Conservation (phyloP, 1,140 invertebrate species). For the Monomorium pharaonis region DNA sequence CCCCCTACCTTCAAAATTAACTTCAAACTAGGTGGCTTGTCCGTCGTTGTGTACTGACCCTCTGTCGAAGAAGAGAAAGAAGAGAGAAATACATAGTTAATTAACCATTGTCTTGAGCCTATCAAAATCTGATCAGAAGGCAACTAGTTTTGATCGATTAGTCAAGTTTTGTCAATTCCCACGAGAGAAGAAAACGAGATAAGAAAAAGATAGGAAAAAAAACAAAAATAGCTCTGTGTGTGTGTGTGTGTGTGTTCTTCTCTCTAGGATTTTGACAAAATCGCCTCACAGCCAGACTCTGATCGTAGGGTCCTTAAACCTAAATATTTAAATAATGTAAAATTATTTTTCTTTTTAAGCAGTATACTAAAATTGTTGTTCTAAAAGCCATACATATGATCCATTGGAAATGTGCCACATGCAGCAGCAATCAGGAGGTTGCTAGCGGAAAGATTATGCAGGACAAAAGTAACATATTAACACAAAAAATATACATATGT, state of each 20-base stretch:
- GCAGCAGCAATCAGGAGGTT: constrained; percentile 70
- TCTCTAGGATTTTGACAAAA: no score
- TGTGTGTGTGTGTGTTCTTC: no score
- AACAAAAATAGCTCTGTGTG: no score
- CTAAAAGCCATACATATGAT: constrained; percentile 70
- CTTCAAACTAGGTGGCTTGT: constrained; percentile 89
- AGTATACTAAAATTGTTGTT: constrained; percentile 45
- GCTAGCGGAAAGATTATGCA: constrained; percentile 68
- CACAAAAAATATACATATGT: constrained; percentile 4
- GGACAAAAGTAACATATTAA: constrained; percentile 46
- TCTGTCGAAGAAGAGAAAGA: constrained; percentile 72
- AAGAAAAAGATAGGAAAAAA: no score
- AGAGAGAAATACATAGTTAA: constrained; percentile 3
- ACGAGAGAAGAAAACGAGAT: no score
- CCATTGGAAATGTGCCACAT: constrained; percentile 66
- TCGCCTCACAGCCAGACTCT: no score
- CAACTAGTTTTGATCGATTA: no score
- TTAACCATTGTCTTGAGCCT: not conserved
- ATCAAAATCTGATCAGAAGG: no score
- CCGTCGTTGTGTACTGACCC: constrained; percentile 83
- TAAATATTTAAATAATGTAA: not conserved
- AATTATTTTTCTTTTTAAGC: constrained; percentile 33
- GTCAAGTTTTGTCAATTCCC: no score
- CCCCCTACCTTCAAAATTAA: constrained; percentile 93
- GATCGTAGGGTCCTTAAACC: no score